Percentiles rank a stretch among this genome's conserved stretches.
Conservation (phyloP, 64 coral and sea anemone genomes). For the Montipora efflorescens region DNA sequence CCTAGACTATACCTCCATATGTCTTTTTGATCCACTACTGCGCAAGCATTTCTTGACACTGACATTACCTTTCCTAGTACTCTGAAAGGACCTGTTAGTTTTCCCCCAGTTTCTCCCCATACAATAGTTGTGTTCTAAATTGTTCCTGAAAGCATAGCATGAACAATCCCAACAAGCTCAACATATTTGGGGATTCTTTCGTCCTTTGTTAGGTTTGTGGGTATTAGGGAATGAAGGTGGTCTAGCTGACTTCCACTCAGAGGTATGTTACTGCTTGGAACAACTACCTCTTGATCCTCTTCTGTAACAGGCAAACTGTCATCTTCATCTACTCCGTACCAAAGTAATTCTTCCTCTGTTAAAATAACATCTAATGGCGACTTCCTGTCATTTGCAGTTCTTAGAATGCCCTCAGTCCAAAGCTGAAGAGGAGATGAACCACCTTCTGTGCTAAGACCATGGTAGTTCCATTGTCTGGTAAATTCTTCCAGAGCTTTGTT, state of each 20-base stretch:
- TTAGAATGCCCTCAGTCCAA: slow-evolving; percentile 64
- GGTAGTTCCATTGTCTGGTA: slow-evolving; percentile 69
- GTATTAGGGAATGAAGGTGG: slow-evolving; percentile 26
- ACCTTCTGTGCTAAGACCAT: slow-evolving; percentile 36
- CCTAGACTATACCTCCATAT: background rate
- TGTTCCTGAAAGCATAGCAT: background rate
- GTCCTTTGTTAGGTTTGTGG: slow-evolving; percentile 11
- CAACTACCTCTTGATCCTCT: slow-evolving; percentile 25
- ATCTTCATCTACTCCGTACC: background rate
- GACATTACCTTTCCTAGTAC: background rate
- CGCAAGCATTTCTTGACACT: background rate
- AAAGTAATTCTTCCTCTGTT: background rate
- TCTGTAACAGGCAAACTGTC: background rate
- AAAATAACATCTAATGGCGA: background rate
- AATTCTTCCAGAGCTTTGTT: slow-evolving; percentile 64
- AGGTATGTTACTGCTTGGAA: slow-evolving; percentile 19
- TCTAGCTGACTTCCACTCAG: slow-evolving; percentile 39
- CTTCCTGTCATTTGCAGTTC: slow-evolving; percentile 10
- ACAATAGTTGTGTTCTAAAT: background rate
- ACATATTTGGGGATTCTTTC: slow-evolving; percentile 39
- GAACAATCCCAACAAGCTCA: slow-evolving; percentile 13
- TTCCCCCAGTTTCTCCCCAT: background rate
- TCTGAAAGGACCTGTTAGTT: background rate
- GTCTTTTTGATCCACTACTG: too few relatives aligned
- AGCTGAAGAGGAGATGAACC: slow-evolving; percentile 64